These are phyloP conservation scores for Eristalinus sepulchralis DNA, from an alignment of 2,888 invertebrate genomes.

Conservation along the genomic window DNA sequence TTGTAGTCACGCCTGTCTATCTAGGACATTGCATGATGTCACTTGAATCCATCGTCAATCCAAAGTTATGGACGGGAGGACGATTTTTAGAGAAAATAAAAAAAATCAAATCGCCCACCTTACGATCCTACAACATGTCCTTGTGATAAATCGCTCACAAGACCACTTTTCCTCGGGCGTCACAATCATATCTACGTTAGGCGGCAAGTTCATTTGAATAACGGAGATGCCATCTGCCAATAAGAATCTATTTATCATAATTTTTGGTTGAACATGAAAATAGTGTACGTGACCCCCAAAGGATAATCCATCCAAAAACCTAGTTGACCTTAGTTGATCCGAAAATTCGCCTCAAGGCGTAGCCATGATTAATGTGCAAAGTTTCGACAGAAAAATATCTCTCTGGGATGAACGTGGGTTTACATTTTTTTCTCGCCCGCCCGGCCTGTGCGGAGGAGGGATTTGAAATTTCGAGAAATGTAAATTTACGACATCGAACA, in stretches of 20 bases:
- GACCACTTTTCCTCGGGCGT: background rate
- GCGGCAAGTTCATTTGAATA: background rate
- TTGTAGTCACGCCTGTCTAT: no score
- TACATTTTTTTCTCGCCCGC: conserved; percentile 2
- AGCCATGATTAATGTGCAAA: conserved; percentile 28
- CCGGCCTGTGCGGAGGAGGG: background rate
- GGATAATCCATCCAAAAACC: background rate
- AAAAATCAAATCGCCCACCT: no score
- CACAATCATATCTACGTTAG: background rate
- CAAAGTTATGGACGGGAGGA: no score
- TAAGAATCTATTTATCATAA: background rate
- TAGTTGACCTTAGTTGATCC: background rate
- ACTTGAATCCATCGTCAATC: no score
- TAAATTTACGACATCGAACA: background rate
- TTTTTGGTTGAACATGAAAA: conserved; percentile 1
- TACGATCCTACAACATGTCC: background rate
- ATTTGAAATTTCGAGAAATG: conserved; percentile 17
- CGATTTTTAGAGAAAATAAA: no score
- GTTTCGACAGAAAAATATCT: conserved; percentile 4
- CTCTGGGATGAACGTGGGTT: conserved; percentile 15
- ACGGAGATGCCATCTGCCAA: background rate
- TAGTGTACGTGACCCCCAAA: conserved; percentile 11
- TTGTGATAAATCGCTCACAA: background rate
- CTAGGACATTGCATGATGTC: no score
- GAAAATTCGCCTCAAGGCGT: background rate